These are phyloP conservation scores for Acanthaster planci DNA, from an alignment of 35 echinoderm and acorn worm species.

Conservation along the genomic window DNA sequence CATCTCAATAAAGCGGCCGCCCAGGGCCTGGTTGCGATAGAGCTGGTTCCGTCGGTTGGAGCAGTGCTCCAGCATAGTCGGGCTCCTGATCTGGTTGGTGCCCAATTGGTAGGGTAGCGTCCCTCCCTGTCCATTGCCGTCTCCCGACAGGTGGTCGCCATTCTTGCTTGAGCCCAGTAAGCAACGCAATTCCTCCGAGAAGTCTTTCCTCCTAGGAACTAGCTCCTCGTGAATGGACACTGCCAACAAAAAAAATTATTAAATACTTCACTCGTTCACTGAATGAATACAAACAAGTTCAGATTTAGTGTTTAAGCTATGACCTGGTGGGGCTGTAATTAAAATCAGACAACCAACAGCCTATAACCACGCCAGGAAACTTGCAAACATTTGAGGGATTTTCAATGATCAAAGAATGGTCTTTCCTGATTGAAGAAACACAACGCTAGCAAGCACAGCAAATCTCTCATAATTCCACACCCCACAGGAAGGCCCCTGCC, in stretches of 20 bases:
- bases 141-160: background rate
- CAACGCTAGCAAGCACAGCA: no score
- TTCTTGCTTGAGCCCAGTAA: background rate
- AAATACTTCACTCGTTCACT: no score
- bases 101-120: background rate
- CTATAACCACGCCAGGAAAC: no score
- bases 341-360: no score
- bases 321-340: no score
- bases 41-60: slow-evolving; percentile 19
- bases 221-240: slow-evolving; percentile 47
- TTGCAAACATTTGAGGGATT: no score
- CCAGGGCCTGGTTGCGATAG: background rate
- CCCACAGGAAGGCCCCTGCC: no score
- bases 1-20: slow-evolving; percentile 15
- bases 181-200: slow-evolving; percentile 20
- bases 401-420: no score
- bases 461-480: no score
- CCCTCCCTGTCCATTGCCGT: background rate
- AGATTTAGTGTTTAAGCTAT: no score
- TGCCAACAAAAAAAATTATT: background rate
- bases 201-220: slow-evolving; percentile 1
- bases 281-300: no score
- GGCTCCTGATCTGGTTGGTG: background rate
- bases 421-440: no score
- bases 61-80: slow-evolving; percentile 1